Percentiles rank a stretch among this genome's conserved stretches.
These are phyloP conservation scores for Cephus sareptanus DNA, from an alignment of 2,888 invertebrate species.

Conservation along the genomic window DNA sequence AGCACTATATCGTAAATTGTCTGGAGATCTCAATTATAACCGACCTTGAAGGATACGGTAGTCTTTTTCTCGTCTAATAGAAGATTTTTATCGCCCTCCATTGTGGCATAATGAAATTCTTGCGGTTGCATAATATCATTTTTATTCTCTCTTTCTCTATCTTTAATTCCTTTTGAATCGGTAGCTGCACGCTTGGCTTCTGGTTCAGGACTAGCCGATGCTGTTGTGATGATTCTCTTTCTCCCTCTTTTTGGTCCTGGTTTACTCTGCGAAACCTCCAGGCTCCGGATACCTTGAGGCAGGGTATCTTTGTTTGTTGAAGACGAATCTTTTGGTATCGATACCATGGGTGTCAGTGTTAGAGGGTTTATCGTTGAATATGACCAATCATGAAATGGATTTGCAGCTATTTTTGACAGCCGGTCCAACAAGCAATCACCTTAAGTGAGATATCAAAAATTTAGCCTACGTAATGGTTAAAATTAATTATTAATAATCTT, in stretches of 20 bases:
- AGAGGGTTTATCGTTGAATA: slow-evolving; percentile 43
- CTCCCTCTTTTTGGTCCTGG: slow-evolving; percentile 55
- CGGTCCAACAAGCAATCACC: slow-evolving; percentile 65
- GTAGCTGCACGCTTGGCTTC: slow-evolving; percentile 42
- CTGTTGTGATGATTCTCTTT: slow-evolving; percentile 58
- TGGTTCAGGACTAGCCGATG: slow-evolving; percentile 66
- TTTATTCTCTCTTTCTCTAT: slow-evolving; percentile 38
- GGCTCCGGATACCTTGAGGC: slow-evolving; percentile 32
- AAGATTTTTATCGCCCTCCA: slow-evolving; percentile 51
- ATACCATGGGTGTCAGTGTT: slow-evolving; percentile 42
- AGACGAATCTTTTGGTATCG: slow-evolving; percentile 32
- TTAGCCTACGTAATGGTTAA: too few relatives aligned
- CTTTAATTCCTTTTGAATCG: slow-evolving; percentile 36
- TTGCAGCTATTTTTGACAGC: slow-evolving; percentile 68
- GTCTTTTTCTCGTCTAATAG: slow-evolving; percentile 48
- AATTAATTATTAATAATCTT: slow-evolving; percentile 54
- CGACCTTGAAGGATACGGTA: slow-evolving; percentile 53
- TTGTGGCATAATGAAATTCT: slow-evolving; percentile 58
- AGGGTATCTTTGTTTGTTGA: slow-evolving; percentile 22
- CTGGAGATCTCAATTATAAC: not conserved
- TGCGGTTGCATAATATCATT: slow-evolving; percentile 50
- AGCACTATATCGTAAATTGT: not conserved
- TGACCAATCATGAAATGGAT: slow-evolving; percentile 78
- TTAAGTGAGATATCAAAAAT: slow-evolving; percentile 34
- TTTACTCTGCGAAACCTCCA: slow-evolving; percentile 35